A percentile compares a stretch with the other conserved stretches of the same genome.
Evolutionary conservation across 1,140 invertebrate genomes (phyloP).

Genomic region (Acromyrmex charruanus): DNA sequence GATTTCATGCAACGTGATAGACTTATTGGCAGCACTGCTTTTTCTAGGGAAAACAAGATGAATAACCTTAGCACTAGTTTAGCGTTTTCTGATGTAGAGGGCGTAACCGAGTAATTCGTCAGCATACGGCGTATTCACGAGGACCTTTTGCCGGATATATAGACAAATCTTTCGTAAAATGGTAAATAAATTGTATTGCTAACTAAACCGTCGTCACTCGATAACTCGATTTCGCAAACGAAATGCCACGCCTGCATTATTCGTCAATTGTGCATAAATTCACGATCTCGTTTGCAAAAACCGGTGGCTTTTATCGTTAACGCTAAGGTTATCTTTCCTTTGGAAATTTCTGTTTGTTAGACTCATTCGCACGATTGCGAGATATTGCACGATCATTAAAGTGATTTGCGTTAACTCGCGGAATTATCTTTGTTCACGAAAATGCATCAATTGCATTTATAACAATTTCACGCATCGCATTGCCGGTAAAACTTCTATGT

Average conservation of each 20-base stretch:
- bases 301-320: slow-evolving; percentile 35
- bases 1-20: too few species aligned
- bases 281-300: slow-evolving; percentile 10
- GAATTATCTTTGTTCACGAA: not conserved
- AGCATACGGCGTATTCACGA: slow-evolving; percentile 32
- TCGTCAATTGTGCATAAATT: slow-evolving; percentile 11
- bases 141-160: slow-evolving; percentile 36
- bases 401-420: too few species aligned
- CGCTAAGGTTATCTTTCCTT: slow-evolving; percentile 71
- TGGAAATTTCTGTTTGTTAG: not conserved
- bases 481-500: not conserved
- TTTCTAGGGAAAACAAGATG: not conserved
- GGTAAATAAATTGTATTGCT: slow-evolving; percentile 77
- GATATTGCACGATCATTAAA: slow-evolving; percentile 31
- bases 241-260: not conserved
- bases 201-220: slow-evolving; percentile 63
- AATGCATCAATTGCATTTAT: not conserved
- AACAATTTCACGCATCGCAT: not conserved
- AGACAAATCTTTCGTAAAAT: slow-evolving; percentile 76
- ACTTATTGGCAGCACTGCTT: too few species aligned
- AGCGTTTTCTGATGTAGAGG: not conserved
- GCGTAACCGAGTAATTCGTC: not conserved
- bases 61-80: not conserved
- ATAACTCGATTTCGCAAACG: not conserved
- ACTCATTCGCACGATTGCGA: not conserved